Evolutionary conservation across 2,888 invertebrate genomes (phyloP), one percentile per base, ranked within the genome.

Genomic region (Uloborus plumipes): DNA sequence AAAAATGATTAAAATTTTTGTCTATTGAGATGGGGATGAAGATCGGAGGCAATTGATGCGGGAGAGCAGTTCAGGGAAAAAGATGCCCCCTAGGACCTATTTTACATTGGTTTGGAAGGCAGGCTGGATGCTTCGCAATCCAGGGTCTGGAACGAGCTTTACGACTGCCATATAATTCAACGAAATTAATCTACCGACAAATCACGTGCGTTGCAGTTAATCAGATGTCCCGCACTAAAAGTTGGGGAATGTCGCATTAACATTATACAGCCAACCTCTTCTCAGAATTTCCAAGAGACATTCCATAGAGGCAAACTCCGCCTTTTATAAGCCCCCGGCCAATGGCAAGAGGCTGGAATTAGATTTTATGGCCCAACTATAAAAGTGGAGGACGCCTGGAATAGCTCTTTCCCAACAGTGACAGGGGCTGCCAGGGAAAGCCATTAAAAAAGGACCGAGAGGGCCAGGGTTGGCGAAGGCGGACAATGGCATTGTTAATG

Each of bases 151-250:
- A 39, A 39, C 39, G 11, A n/a, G 47, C 70, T 81, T 81, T 81
- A 81, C 59, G 74, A 74, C 55, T 50, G 51, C 74, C 39, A 58
- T 81, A 74, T 81, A 81, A 81, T 74, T 74, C 80, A 49, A 70
- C 74, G 70, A 70, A 81, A 81, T 81, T 81, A 81, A 81, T 81
- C 74, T 81, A 74, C 80, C 80, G 80, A 81, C 80, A 81, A 81
- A 81, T 81, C 80, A 81, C 80, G 80, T 74, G 80, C 74, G 64
- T 70, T 70, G 62, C 80, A 81, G 80, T 74, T 81, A 81, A 81
- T 81, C 80, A 81, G 80, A 81, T 81, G 80, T 74, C 70, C 47
- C 53, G 74, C 74, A 69, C 74, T 81, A 74, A 81, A 81, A 81
- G 51, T 62, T 15, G 55, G 66, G 59, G 74, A 74, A 81, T 81